Conservation (phyloP, 1,140 invertebrate species). For the Alviniconcha marisindica region DNA sequence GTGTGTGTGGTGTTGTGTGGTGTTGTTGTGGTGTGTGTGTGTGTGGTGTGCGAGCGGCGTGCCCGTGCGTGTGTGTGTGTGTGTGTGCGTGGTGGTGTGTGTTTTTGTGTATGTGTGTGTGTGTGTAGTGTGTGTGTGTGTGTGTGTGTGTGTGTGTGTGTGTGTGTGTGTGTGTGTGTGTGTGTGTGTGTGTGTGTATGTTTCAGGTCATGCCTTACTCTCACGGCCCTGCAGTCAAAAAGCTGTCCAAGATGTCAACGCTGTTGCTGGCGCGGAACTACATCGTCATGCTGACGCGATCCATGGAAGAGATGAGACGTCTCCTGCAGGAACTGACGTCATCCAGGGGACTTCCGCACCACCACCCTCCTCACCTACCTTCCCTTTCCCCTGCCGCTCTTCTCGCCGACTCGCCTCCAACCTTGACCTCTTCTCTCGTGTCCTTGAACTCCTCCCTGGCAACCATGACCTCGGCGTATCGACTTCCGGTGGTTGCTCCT, state of each 20-base stretch:
- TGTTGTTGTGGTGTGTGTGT: no score
- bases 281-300: slow-evolving; percentile 64
- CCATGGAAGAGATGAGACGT: slow-evolving; percentile 73
- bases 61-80: background rate
- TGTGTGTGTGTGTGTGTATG: slow-evolving; percentile 6
- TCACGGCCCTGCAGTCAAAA: slow-evolving; percentile 78
- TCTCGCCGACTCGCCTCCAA: background rate
- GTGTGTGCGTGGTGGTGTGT: background rate
- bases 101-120: background rate
- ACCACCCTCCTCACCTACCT: background rate
- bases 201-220: slow-evolving; percentile 78
- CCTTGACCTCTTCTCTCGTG: slow-evolving; percentile 8
- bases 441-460: background rate
- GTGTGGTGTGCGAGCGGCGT: background rate
- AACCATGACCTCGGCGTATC: background rate
- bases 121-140: background rate
- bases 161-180: slow-evolving; percentile 10
- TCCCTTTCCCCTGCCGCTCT: background rate
- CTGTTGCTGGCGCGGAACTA: slow-evolving; percentile 65
- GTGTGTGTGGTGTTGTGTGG: no score
- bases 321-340: slow-evolving; percentile 52
- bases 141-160: background rate
- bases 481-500: slow-evolving; percentile 3
- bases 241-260: slow-evolving; percentile 69
- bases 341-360: background rate